Conservation (phyloP, 2,113 vertebrate genomes). For the Callaeas wilsoni region DNA sequence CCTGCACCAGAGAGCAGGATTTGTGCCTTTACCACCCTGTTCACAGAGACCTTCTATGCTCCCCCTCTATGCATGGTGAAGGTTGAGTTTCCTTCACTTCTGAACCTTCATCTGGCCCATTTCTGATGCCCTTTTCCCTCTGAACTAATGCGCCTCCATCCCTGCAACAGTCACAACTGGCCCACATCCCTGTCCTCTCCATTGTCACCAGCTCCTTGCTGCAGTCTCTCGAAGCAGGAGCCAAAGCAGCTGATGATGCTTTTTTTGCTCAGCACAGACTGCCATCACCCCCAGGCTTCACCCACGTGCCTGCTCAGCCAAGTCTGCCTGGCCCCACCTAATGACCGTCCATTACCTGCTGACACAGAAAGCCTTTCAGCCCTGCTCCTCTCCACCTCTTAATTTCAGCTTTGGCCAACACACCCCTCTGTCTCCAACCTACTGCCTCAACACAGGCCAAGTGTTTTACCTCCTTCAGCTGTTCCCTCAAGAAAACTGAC, state of each 20-base stretch:
- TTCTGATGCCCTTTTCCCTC: background rate
- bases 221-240: background rate
- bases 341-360: conserved; percentile 8
- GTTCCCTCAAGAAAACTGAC: rapidly evolving
- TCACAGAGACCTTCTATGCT: background rate
- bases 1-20: background rate
- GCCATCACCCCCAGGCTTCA: background rate
- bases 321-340: background rate
- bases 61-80: background rate
- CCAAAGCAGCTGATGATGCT: background rate
- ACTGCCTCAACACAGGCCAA: background rate
- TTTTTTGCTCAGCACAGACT: background rate
- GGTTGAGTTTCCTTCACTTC: background rate
- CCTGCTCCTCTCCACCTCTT: background rate
- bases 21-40: background rate
- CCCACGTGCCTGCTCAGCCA: background rate
- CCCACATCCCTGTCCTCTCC: background rate
- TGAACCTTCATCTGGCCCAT: background rate
- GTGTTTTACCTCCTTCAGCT: background rate
- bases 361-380: background rate
- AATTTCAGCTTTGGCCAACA: background rate
- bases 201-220: rapidly evolving
- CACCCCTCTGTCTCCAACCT: background rate
- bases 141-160: background rate
- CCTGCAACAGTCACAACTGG: rapidly evolving